A percentile compares a stretch with the other conserved stretches of the same genome.
Evolutionary conservation across 2,113 vertebrate genomes (phyloP).

Genomic region (Rafetus swinhoei): DNA sequence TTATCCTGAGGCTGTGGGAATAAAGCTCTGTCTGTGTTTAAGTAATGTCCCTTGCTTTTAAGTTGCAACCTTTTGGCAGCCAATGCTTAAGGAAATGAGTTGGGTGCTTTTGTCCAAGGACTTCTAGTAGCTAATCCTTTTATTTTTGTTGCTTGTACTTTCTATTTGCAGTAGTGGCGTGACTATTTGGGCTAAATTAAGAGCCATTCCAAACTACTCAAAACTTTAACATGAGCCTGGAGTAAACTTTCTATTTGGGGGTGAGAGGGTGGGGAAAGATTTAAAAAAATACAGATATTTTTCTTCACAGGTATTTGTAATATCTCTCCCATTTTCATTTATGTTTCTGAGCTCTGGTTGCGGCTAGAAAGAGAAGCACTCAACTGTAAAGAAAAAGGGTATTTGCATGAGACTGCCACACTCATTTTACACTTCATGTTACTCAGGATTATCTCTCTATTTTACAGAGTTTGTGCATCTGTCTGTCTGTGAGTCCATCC

Average conservation of each 20-base stretch:
- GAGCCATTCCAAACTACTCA: not conserved
- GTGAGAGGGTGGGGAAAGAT: not conserved
- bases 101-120: slow-evolving; percentile 34
- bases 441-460: not conserved
- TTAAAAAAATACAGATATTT: not conserved
- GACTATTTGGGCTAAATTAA: no score
- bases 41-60: not conserved
- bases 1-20: slow-evolving; percentile 22
- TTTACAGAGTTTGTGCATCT: no score
- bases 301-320: not conserved
- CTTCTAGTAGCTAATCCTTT: not conserved
- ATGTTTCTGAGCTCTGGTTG: not conserved
- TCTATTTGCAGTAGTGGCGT: not conserved
- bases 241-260: not conserved
- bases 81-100: not conserved
- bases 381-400: not conserved
- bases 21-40: slow-evolving; percentile 30
- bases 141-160: not conserved
- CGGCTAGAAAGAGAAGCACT: not conserved
- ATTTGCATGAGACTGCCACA: not conserved
- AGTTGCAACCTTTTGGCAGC: not conserved
- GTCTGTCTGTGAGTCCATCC: no score
- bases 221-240: not conserved
- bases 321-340: not conserved
- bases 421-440: not conserved